Evolutionary conservation across 2,888 invertebrate species (phyloP).

Genomic region (Osedax fenrisi): DNA sequence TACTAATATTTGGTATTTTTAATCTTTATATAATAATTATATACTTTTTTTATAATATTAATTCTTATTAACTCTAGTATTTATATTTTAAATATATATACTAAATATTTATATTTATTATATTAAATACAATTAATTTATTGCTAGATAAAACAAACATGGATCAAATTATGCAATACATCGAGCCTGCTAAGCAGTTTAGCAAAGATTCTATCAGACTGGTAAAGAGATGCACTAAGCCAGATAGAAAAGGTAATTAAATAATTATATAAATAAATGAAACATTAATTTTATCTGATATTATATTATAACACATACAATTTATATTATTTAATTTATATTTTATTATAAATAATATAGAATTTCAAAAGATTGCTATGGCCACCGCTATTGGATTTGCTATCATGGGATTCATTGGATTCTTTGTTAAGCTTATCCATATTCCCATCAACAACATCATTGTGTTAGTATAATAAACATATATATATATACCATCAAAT

Average conservation of each 20-base stretch:
- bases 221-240: constrained; percentile 97
- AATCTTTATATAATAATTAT: too few species aligned
- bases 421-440: constrained; percentile 98
- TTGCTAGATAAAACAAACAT: too few species aligned
- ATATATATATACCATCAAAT: background rate
- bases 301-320: constrained; percentile 1
- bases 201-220: constrained; percentile 94
- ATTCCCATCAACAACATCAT: constrained; percentile 72
- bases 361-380: constrained; percentile 97
- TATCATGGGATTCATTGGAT: constrained; percentile 99
- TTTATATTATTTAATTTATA: constrained; percentile 2
- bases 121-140: too few species aligned
- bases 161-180: constrained; percentile 89
- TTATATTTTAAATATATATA: too few species aligned
- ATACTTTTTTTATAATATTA: too few species aligned
- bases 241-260: constrained; percentile 78
- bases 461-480: constrained; percentile 48
- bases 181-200: constrained; percentile 89
- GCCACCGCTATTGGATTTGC: constrained; percentile 98
- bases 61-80: too few species aligned
- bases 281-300: background rate
- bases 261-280: background rate
- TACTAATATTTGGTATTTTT: too few species aligned
- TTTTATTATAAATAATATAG: constrained; percentile 58
- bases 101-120: too few species aligned